Percentiles rank a stretch among this genome's conserved stretches.
phyloP scores from a whole-genome alignment of 2,797 vertebrate species.

The Muscicapa striata region DNA sequence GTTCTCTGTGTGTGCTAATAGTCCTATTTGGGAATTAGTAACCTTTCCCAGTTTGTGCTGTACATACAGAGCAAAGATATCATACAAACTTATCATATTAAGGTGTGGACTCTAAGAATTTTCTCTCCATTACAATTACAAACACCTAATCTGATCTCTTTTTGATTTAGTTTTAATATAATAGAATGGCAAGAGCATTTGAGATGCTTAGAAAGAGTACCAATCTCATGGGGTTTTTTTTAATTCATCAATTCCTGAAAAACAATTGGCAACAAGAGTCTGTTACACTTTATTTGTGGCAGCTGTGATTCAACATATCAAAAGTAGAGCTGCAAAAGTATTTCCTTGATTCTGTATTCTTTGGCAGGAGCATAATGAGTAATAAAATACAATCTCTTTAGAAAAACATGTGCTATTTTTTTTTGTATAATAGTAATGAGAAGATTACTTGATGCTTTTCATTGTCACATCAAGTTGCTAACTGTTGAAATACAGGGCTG shows the following conservation, averaged over 20 bases:
- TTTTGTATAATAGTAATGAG: background rate
- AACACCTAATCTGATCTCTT: background rate
- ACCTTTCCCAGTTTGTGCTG: background rate
- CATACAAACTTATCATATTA: background rate
- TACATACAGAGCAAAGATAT: background rate
- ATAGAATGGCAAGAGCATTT: background rate
- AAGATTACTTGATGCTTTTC: conserved; percentile 27
- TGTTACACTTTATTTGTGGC: background rate
- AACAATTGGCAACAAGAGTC: background rate
- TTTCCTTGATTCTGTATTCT: conserved; percentile 55
- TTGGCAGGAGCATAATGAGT: conserved; percentile 42
- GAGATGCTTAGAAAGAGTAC: background rate
- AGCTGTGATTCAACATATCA: background rate
- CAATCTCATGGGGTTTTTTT: background rate
- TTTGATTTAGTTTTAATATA: background rate
- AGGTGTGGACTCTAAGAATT: background rate
- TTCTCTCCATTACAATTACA: background rate
- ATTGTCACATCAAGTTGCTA: background rate
- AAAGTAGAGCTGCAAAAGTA: background rate
- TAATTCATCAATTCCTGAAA: background rate
- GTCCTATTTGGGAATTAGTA: background rate
- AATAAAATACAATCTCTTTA: conserved; percentile 39
- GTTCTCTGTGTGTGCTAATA: background rate
- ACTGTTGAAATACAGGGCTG: conserved; percentile 12
- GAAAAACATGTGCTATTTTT: conserved; percentile 36